These are phyloP conservation scores for Pseudococcus jackbeardsleyi DNA, from an alignment of 2,888 invertebrate species.

Conservation along the genomic window DNA sequence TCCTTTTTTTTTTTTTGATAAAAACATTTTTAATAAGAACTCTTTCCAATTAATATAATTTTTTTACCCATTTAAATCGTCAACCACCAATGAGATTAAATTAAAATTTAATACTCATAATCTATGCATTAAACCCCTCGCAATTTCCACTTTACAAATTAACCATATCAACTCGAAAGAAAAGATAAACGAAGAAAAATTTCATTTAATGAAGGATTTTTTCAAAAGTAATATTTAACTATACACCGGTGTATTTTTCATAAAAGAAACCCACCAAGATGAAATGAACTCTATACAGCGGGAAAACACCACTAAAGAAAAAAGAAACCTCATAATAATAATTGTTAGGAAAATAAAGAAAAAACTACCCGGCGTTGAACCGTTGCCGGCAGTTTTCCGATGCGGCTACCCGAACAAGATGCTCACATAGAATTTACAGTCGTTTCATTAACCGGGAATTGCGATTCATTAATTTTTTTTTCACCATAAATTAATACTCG, in stretches of 20 bases:
- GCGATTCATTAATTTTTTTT: slow-evolving; percentile 48
- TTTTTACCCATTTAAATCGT: neutral
- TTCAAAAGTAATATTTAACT: neutral
- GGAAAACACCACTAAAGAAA: neutral
- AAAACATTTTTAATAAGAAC: too few relatives aligned
- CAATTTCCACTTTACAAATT: neutral
- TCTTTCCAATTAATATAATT: too few relatives aligned
- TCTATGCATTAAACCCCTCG: neutral
- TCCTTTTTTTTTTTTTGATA: too few relatives aligned
- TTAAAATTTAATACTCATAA: neutral
- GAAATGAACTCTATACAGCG: neutral
- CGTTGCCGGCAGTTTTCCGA: neutral
- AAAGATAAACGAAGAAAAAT: slow-evolving; percentile 51
- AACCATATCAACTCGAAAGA: neutral
- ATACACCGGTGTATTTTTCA: neutral
- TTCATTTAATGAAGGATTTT: slow-evolving; percentile 47
- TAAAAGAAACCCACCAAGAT: slow-evolving; percentile 26
- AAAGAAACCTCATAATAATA: slow-evolving; percentile 41
- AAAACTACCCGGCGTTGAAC: neutral
- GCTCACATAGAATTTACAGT: slow-evolving; percentile 33
- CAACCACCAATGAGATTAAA: too few relatives aligned
- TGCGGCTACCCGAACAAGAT: slow-evolving; percentile 5
- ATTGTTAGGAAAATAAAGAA: slow-evolving; percentile 49
- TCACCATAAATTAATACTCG: slow-evolving; percentile 24
- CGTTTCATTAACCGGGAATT: slow-evolving; percentile 37